A percentile compares a stretch with the other conserved stretches of the same genome.
These are phyloP conservation scores for Brachyalestes nurse DNA, from an alignment of 2,797 vertebrate genomes.

Conservation along the genomic window DNA sequence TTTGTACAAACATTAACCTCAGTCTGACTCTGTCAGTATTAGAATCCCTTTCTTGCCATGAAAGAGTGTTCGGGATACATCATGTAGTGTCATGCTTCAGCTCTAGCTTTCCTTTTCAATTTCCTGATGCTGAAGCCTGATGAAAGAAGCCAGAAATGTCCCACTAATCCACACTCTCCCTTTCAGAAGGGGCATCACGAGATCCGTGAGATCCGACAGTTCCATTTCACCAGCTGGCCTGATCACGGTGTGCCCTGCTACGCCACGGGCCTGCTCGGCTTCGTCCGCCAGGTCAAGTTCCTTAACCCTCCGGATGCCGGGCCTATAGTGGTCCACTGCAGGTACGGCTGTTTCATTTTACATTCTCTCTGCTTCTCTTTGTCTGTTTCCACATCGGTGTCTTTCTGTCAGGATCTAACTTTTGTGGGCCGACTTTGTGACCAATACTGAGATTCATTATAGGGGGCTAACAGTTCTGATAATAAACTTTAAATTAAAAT, in stretches of 20 bases:
- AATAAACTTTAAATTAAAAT: too few species aligned
- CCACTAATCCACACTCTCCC: neutral
- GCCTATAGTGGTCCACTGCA: constrained; percentile 95
- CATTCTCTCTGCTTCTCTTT: neutral
- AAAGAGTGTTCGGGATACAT: neutral
- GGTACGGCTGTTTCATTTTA: constrained; percentile 70
- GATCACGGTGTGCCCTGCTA: constrained; percentile 97
- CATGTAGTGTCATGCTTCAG: neutral
- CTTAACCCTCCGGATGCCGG: constrained; percentile 93
- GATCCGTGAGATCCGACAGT: constrained; percentile 95
- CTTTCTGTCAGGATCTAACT: neutral
- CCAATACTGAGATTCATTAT: too few species aligned
- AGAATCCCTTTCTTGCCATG: too few species aligned
- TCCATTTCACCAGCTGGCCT: constrained; percentile 98
- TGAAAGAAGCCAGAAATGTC: neutral
- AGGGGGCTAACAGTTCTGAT: too few species aligned
- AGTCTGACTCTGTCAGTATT: too few species aligned
- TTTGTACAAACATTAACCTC: too few species aligned
- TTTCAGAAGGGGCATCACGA: constrained; percentile 96
- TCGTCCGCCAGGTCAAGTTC: constrained; percentile 96
- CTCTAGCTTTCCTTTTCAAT: neutral
- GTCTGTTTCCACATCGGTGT: neutral
- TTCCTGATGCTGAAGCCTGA: neutral
- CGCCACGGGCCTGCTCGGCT: constrained; percentile 93
- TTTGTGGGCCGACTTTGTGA: too few species aligned